Conservation (phyloP, 2,113 vertebrate species). For the Engystomops pustulosus region DNA sequence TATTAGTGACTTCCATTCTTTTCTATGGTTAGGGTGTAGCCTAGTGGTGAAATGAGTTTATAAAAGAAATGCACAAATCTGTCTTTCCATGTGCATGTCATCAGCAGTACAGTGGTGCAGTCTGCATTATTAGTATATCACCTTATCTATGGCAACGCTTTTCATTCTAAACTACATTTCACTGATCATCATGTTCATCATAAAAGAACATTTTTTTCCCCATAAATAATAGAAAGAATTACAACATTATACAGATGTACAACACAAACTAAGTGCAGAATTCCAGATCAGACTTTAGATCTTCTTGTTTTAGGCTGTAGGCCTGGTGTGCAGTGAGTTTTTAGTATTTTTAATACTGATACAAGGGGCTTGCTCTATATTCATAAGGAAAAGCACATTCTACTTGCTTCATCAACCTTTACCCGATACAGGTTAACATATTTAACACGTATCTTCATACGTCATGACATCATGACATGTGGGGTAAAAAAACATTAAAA, state of each 20-base stretch:
- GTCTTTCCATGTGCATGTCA: neutral
- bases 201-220: neutral
- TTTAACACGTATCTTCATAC: too few species aligned
- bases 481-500: too few species aligned
- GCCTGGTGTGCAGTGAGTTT: too few species aligned
- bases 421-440: too few species aligned
- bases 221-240: neutral
- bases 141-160: neutral
- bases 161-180: neutral
- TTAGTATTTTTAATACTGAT: too few species aligned
- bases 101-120: neutral
- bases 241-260: too few species aligned
- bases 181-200: neutral
- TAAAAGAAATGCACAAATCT: neutral
- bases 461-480: too few species aligned
- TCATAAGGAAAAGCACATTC: too few species aligned
- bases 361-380: too few species aligned
- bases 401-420: too few species aligned
- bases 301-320: neutral
- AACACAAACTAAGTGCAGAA: neutral
- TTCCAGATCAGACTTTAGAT: neutral
- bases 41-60: conserved; percentile 54
- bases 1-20: conserved; percentile 33
- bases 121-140: neutral
- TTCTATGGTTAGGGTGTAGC: conserved; percentile 55